These are phyloP conservation scores for Apogon hyalosoma DNA, from an alignment of 2,797 vertebrate species.

Conservation along the genomic window DNA sequence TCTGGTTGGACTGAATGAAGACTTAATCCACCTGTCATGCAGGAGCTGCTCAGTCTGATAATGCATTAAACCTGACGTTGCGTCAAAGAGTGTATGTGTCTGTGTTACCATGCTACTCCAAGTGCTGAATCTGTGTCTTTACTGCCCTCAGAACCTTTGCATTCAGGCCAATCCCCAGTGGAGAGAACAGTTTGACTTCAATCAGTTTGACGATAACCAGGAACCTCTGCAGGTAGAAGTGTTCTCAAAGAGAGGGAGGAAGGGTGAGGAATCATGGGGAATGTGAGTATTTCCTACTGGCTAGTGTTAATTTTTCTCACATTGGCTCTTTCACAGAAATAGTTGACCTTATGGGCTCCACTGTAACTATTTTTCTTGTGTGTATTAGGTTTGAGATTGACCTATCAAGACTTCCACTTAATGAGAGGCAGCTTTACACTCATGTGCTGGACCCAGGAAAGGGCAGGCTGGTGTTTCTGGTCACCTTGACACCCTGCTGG, in stretches of 20 bases:
- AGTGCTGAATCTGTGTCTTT: slow-evolving; percentile 58
- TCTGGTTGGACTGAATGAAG: slow-evolving; percentile 72
- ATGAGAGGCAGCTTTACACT: slow-evolving; percentile 87
- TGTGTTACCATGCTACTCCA: slow-evolving; percentile 43
- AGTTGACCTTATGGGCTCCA: slow-evolving; percentile 39
- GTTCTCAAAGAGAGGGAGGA: slow-evolving; percentile 92
- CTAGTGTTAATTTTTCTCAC: slow-evolving; percentile 49
- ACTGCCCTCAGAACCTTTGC: slow-evolving; percentile 88
- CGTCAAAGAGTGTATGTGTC: slow-evolving; percentile 32
- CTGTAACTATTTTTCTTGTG: slow-evolving; percentile 45
- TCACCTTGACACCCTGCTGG: slow-evolving; percentile 86
- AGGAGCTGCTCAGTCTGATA: slow-evolving; percentile 67
- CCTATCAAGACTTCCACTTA: slow-evolving; percentile 81
- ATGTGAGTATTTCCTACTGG: slow-evolving; percentile 86
- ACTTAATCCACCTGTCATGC: slow-evolving; percentile 81
- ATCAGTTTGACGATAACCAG: slow-evolving; percentile 94
- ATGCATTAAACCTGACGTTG: slow-evolving; percentile 69
- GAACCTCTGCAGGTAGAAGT: slow-evolving; percentile 94
- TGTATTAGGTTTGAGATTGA: slow-evolving; percentile 90
- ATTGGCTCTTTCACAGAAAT: slow-evolving; percentile 38
- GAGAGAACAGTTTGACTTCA: slow-evolving; percentile 98
- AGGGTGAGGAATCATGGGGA: slow-evolving; percentile 92
- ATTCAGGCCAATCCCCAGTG: slow-evolving; percentile 96
- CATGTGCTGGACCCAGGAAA: slow-evolving; percentile 85
- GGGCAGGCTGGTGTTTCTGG: slow-evolving; percentile 88